phyloP scores from a whole-genome alignment of 2,888 invertebrate species.

The Eupithecia inturbata region DNA sequence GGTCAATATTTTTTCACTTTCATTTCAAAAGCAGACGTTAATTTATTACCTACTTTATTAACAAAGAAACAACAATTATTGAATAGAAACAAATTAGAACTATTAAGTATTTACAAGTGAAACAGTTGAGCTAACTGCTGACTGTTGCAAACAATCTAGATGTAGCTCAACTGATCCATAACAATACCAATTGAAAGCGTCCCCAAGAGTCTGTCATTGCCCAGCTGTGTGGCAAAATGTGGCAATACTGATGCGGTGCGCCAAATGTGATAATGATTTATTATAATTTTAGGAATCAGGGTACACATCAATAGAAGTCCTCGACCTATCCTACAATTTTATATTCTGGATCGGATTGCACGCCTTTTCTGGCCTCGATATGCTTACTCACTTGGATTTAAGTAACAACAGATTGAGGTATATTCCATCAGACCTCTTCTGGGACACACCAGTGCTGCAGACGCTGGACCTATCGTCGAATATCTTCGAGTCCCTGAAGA shows the following conservation, averaged over 20 bases:
- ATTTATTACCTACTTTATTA: neutral
- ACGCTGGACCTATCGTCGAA: constrained; percentile 86
- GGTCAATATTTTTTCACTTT: neutral
- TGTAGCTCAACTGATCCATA: neutral
- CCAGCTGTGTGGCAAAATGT: neutral
- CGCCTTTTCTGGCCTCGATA: constrained; percentile 82
- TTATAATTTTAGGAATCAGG: constrained; percentile 68
- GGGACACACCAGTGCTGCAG: constrained; percentile 79
- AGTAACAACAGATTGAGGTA: constrained; percentile 86
- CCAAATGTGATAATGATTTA: constrained; percentile 13
- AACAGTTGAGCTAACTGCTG: neutral
- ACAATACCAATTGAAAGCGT: neutral
- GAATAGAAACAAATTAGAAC: neutral
- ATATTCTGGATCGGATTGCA: constrained; percentile 86
- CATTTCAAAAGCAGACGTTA: neutral
- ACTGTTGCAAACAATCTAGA: neutral
- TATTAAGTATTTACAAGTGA: neutral
- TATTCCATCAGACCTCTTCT: constrained; percentile 82
- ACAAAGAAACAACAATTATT: neutral
- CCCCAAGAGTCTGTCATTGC: neutral
- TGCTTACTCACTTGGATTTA: constrained; percentile 82
- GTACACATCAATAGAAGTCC: constrained; percentile 74
- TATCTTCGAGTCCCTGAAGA: constrained; percentile 82
- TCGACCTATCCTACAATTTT: constrained; percentile 85
- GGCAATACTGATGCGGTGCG: neutral